These are phyloP conservation scores for Aphelinus atriplicis DNA, from an alignment of 1,140 invertebrate genomes.

Conservation along the genomic window DNA sequence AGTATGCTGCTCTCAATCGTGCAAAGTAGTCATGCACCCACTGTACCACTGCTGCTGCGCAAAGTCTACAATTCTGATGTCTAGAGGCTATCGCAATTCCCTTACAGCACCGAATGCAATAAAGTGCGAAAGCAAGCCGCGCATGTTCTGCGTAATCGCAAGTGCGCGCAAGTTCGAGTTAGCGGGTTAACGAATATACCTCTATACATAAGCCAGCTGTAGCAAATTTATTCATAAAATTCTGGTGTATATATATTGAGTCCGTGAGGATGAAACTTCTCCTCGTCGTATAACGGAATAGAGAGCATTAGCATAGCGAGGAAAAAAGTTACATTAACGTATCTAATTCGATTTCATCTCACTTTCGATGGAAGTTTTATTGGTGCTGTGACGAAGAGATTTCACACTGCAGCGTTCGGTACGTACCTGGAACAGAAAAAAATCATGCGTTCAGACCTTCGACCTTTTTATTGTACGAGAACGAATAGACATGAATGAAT, in stretches of 20 bases:
- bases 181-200: too few relatives aligned
- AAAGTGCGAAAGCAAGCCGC: too few relatives aligned
- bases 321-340: conserved; percentile 17
- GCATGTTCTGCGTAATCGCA: too few relatives aligned
- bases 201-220: not conserved
- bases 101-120: too few relatives aligned
- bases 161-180: too few relatives aligned
- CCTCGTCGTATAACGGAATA: conserved; percentile 3
- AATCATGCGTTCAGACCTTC: not conserved
- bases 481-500: too few relatives aligned
- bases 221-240: conserved; percentile 12
- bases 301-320: not conserved
- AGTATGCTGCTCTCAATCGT: too few relatives aligned
- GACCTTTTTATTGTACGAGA: too few relatives aligned
- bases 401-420: too few relatives aligned
- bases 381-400: not conserved
- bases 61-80: not conserved
- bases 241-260: not conserved
- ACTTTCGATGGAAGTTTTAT: not conserved
- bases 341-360: not conserved
- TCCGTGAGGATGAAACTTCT: conserved; percentile 5
- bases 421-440: conserved; percentile 1
- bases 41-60: too few relatives aligned
- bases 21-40: too few relatives aligned
- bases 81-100: not conserved